phyloP scores from a whole-genome alignment of 2,797 vertebrate species.

The Florisuga fusca region DNA sequence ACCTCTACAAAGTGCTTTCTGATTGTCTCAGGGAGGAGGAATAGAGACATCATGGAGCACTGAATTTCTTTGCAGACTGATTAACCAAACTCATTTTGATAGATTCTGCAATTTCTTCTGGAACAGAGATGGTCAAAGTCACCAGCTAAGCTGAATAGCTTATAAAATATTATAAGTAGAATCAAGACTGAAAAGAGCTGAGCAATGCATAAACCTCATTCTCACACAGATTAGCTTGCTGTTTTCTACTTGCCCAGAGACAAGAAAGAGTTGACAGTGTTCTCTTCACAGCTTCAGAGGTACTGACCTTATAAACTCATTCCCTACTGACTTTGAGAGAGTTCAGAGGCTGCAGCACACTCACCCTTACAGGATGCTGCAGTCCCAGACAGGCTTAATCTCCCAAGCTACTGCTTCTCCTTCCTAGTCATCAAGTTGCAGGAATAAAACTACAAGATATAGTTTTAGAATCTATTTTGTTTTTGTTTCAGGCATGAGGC shows the following conservation, averaged over 20 bases:
- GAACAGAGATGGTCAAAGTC: background rate
- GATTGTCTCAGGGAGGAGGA: background rate
- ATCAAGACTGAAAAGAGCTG: background rate
- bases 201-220: background rate
- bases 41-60: background rate
- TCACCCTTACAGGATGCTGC: background rate
- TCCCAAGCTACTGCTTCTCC: background rate
- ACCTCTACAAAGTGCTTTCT: background rate
- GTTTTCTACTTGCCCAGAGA: background rate
- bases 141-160: background rate
- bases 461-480: background rate
- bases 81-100: background rate
- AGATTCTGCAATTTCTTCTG: background rate
- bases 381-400: background rate
- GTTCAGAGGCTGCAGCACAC: background rate
- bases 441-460: background rate
- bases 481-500: slow-evolving; percentile 3
- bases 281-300: background rate
- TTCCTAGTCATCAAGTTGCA: background rate
- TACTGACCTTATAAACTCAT: background rate
- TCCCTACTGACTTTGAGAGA: background rate
- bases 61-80: background rate
- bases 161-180: background rate
- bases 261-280: background rate
- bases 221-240: background rate